Evolutionary conservation across 2,113 vertebrate genomes (phyloP).

Genomic region (Marmota flaviventris): DNA sequence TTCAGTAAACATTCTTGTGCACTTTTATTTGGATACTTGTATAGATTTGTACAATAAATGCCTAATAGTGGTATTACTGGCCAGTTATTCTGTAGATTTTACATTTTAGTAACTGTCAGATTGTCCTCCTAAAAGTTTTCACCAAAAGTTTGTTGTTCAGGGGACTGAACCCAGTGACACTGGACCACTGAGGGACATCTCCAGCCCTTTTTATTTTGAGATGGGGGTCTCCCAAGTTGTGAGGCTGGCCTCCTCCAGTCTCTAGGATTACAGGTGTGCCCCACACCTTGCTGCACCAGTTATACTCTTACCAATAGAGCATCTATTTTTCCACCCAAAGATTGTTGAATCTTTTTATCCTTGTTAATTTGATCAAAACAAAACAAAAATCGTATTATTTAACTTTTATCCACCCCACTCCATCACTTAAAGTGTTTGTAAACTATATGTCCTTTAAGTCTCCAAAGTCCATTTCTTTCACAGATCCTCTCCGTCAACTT

Average conservation of each 20-base stretch:
- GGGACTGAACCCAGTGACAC: not conserved
- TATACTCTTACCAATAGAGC: not conserved
- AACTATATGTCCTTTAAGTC: not conserved
- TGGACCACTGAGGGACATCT: not conserved
- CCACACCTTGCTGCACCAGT: not conserved
- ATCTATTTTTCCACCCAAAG: not conserved
- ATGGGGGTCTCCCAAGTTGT: not conserved
- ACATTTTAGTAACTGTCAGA: slow-evolving; percentile 55
- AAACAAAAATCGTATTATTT: not conserved
- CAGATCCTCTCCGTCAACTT: not conserved
- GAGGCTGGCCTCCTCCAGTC: not conserved
- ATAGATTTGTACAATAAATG: slow-evolving; percentile 45
- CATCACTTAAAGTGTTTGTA: not conserved
- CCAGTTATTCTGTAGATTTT: not conserved
- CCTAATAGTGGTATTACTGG: not conserved
- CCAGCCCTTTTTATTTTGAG: too few species aligned
- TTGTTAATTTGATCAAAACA: slow-evolving; percentile 5
- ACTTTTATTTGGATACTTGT: slow-evolving; percentile 33
- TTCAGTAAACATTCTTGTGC: not conserved
- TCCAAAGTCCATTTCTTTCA: slow-evolving; percentile 9
- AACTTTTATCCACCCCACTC: not conserved
- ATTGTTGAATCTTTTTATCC: not conserved
- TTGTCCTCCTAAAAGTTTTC: slow-evolving; percentile 32
- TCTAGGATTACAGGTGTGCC: not conserved
- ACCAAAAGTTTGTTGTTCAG: not conserved